Evolutionary conservation across 2,113 vertebrate species (phyloP), one percentile per base, ranked within the genome.

Genomic region (Siniperca chuatsi): DNA sequence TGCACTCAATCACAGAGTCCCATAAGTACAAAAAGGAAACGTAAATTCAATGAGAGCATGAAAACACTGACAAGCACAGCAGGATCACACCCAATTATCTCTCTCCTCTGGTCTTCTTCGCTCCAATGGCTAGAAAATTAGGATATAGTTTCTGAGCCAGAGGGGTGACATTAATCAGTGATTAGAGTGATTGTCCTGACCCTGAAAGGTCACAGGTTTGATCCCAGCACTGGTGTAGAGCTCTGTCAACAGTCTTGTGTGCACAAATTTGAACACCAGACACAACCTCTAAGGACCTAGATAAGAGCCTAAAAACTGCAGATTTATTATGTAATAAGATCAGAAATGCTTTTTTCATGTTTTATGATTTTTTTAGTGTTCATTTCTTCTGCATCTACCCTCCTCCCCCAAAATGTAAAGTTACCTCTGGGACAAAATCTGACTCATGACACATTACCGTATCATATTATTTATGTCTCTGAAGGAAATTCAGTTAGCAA

Each of bases 301-400:
- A 72, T 44, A 33, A 81, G 83, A 76, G 62, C 35, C 13, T 6
- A 18, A 70, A n/a, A 67, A 20, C 23, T 65, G 35, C 33, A 25
- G 8, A 54, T 83, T 69, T 70, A 76, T 83, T 75, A 73, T 83
- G 44, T 65, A 80, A 64, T 20, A 58, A 42, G 0, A 72, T 60
- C 82, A 83, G 74, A 87, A 81, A 86, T 42, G 83, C 62, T 44
- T 73, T 84, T 79, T 62, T 74, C 61, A 4, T 85, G 46, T 83
- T 87, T 67, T 76, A 48, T 62, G 20, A 23, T 73, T 61, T 21
- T 75, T 66, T 75, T 46, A 60, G 20, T 20, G 15, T 65, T 57
- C 52, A 23, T 68, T 40, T 74, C 25, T 20, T 54, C 64, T 40
- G 20, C 5, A 0, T 29, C 35, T 40, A 1, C 50, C 20, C 8